Evolutionary conservation across 2,113 vertebrate genomes (phyloP), one percentile per base, ranked within the genome.

Genomic region (Gavia stellata): DNA sequence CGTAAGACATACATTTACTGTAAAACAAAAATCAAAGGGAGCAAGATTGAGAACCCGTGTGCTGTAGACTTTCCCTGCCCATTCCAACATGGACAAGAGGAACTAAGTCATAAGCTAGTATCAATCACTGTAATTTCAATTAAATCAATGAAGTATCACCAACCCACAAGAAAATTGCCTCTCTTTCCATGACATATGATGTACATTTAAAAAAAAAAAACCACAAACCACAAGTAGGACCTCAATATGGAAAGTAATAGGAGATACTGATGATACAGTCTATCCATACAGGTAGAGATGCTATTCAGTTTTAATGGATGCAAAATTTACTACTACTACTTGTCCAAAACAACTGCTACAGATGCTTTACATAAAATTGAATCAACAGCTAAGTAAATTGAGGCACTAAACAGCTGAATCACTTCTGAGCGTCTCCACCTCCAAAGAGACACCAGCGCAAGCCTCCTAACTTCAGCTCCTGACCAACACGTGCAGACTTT

Each of bases 401-500:
- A 68, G 52, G 36, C 40, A 75, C 12, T 36, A 28, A 88, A 49
- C 26, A 68, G 36, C 17, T 80, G 73, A 75, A 49, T 62, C 17
- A 53, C 31, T 91, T 72, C 44, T 17, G 44, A 47, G 17, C 2
- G 5, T 74, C 38, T 70, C 80, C 17, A 25, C 7, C 53, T 65
- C 71, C 31, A 17, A 63, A 38, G 14, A 83, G 31, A 40, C 58
- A 44, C 4, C 21, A 62, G 25, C 5, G 26, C 12, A 16, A 71
- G 38, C 16, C 50, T 62, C 17, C 62, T 7, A 19, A 14, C 67
- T 20, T 24, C 79, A 61, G 45, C 5, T 74, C 45, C 55, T 36
- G 73, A 36, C 45, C 1, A 2, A 26, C 10, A 44, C 7, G 1
- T 8, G 1, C 40, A 66, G 70, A 34, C 5, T 1, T 0, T 6